Conservation (phyloP, 2,797 vertebrate genomes). For the Artibeus lituratus region DNA sequence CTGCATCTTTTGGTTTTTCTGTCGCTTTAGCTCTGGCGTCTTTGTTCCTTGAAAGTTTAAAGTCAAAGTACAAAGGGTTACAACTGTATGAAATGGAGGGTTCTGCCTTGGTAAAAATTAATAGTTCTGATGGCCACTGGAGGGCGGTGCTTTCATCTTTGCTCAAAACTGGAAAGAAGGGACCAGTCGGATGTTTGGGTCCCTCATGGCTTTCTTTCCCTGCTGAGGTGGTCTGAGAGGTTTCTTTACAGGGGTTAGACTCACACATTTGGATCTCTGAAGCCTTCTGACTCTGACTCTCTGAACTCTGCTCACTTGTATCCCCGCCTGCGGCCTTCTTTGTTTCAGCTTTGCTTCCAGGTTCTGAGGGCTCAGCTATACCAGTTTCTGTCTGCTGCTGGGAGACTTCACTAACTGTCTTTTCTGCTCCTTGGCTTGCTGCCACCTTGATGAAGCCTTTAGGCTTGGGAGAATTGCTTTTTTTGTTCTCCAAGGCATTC, state of each 20-base stretch:
- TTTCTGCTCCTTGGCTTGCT: conserved; percentile 74
- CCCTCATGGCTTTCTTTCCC: conserved; percentile 82
- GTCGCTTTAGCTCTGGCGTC: conserved; percentile 81
- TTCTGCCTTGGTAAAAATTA: conserved; percentile 95
- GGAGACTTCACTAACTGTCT: not conserved
- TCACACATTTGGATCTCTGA: conserved; percentile 38
- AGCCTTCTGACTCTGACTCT: conserved; percentile 45
- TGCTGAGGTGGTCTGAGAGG: conserved; percentile 2
- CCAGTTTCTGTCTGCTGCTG: conserved; percentile 73
- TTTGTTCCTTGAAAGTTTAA: conserved; percentile 96
- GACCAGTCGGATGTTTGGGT: conserved; percentile 91
- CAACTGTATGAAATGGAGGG: conserved; percentile 97
- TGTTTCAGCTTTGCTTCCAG: conserved; percentile 75
- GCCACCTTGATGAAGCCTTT: conserved; percentile 65
- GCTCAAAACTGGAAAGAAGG: conserved; percentile 96
- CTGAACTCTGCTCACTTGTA: not conserved
- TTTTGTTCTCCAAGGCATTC: conserved; percentile 63
- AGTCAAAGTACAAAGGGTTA: conserved; percentile 98
- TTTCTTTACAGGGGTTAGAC: conserved; percentile 66
- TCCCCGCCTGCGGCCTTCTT: conserved; percentile 65
- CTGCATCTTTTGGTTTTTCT: conserved; percentile 79
- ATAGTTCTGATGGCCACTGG: conserved; percentile 98
- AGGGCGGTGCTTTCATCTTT: conserved; percentile 97
- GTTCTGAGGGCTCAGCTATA: conserved; percentile 75
- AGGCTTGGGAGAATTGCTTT: conserved; percentile 80